Evolutionary conservation across 2,888 invertebrate species (phyloP).

Genomic region (Campopleginae sp.): DNA sequence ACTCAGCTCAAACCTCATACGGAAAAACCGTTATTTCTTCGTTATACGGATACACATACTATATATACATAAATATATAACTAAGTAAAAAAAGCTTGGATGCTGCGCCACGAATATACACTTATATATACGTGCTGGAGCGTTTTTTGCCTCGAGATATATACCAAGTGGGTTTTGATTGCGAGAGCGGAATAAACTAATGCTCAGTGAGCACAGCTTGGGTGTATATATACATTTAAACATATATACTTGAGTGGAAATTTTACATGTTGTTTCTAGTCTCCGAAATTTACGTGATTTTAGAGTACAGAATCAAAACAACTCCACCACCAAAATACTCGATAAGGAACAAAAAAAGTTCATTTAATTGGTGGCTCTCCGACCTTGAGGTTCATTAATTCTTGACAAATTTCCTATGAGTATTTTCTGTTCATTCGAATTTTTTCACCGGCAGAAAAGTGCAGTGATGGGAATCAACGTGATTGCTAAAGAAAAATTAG

Average conservation of each 20-base stretch:
- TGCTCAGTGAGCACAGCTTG: slow-evolving; percentile 34
- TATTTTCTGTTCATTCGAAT: not conserved
- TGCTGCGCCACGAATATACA: not conserved
- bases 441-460: not conserved
- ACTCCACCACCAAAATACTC: too few species aligned
- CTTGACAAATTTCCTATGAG: not conserved
- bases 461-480: not conserved
- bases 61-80: slow-evolving; percentile 20
- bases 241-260: slow-evolving; percentile 11
- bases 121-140: slow-evolving; percentile 3
- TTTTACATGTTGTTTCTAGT: slow-evolving; percentile 1
- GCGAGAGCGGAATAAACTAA: slow-evolving; percentile 70
- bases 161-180: slow-evolving; percentile 70
- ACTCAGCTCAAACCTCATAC: slow-evolving; percentile 39
- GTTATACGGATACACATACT: slow-evolving; percentile 42
- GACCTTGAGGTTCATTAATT: not conserved
- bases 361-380: not conserved
- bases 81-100: not conserved
- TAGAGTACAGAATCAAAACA: not conserved
- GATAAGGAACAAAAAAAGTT: not conserved
- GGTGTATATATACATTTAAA: not conserved
- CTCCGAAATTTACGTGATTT: slow-evolving; percentile 1
- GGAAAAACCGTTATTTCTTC: slow-evolving; percentile 51
- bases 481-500: too few species aligned
- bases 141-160: slow-evolving; percentile 61